Evolutionary conservation across 1,140 invertebrate species (phyloP).

Genomic region (Sycophila sp.): DNA sequence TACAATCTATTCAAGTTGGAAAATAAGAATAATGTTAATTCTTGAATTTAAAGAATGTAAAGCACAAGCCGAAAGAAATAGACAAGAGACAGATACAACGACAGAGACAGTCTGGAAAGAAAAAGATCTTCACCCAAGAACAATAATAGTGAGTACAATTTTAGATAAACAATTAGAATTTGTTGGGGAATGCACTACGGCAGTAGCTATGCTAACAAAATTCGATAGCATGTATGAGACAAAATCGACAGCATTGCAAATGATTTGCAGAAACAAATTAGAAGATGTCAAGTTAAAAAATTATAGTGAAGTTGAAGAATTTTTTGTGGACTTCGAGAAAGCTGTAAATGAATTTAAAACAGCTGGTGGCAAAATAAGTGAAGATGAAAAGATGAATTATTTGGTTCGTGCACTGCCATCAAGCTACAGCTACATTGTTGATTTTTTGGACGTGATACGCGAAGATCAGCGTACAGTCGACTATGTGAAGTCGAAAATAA

Average conservation of each 20-base stretch:
- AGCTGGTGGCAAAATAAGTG: background rate
- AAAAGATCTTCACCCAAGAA: background rate
- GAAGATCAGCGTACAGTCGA: constrained; percentile 49
- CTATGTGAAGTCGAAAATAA: constrained; percentile 53
- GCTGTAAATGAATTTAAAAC: background rate
- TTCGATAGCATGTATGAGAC: constrained; percentile 18
- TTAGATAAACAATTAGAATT: constrained; percentile 21
- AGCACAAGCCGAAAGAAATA: too few relatives aligned
- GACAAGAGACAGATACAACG: background rate
- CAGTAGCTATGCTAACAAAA: background rate
- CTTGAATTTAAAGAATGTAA: background rate
- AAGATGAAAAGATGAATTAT: background rate
- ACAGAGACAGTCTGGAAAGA: background rate
- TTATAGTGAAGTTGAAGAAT: constrained; percentile 42
- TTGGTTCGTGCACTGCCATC: background rate
- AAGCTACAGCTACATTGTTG: constrained; percentile 23
- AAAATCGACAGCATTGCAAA: constrained; percentile 14
- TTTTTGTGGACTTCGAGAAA: too few relatives aligned
- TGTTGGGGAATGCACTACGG: constrained; percentile 2
- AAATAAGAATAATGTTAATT: background rate
- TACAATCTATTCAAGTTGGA: background rate
- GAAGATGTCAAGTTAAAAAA: constrained; percentile 15
- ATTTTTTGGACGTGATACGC: constrained; percentile 32
- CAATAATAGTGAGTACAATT: background rate
- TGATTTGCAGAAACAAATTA: constrained; percentile 4